These are phyloP conservation scores for Riptortus pedestris DNA, from an alignment of 1,140 invertebrate genomes.

Conservation along the genomic window DNA sequence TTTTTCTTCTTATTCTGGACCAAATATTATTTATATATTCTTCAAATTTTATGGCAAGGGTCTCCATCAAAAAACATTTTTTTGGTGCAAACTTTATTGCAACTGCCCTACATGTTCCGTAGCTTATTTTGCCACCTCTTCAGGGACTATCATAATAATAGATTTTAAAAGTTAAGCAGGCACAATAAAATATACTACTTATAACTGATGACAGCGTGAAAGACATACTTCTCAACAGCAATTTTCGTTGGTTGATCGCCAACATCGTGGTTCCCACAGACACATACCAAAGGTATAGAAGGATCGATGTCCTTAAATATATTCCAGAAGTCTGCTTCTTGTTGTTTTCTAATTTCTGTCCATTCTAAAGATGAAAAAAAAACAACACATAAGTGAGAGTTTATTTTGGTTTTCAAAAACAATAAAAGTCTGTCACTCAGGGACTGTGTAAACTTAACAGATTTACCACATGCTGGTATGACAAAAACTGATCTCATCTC, in stretches of 20 bases:
- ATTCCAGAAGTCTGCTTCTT: constrained; percentile 40
- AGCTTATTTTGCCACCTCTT: too few species aligned
- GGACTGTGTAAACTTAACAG: background rate
- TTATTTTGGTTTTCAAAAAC: background rate
- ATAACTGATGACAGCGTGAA: too few species aligned
- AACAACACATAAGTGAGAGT: background rate
- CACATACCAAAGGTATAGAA: constrained; percentile 43
- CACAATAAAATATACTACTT: too few species aligned
- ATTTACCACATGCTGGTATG: background rate
- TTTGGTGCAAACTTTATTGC: too few species aligned
- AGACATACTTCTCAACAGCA: constrained; percentile 35
- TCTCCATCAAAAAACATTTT: too few species aligned
- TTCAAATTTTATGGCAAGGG: too few species aligned
- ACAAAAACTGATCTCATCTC: background rate
- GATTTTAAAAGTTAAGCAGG: too few species aligned
- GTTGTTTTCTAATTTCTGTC: constrained; percentile 32
- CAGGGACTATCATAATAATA: too few species aligned
- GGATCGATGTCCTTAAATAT: constrained; percentile 39
- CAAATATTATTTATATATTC: too few species aligned
- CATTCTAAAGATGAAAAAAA: constrained; percentile 19
- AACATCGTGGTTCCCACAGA: constrained; percentile 50
- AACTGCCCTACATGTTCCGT: too few species aligned
- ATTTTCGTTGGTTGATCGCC: constrained; percentile 41
- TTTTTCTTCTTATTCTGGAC: too few species aligned
- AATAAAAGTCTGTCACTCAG: background rate